A percentile compares a stretch with the other conserved stretches of the same genome.
Conservation (phyloP, 2,797 vertebrate genomes). For the Phoeniculus purpureus region DNA sequence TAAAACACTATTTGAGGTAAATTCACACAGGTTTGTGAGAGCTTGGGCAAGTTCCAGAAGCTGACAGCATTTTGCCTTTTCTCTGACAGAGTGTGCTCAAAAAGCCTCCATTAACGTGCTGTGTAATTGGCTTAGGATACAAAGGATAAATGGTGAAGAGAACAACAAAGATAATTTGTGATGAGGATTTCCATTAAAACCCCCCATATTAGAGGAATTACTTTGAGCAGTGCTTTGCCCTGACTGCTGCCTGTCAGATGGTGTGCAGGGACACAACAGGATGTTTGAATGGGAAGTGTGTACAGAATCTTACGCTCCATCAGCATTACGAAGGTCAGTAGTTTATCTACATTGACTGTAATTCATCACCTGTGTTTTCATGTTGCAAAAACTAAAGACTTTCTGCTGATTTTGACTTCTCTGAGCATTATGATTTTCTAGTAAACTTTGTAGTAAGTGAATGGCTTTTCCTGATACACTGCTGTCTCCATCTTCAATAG, state of each 20-base stretch:
- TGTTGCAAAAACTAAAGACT: background rate
- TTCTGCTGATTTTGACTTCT: background rate
- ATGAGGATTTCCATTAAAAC: slow-evolving; percentile 56
- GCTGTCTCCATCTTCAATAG: background rate
- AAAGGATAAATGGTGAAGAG: background rate
- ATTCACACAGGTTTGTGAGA: background rate
- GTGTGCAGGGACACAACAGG: background rate
- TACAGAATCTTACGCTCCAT: slow-evolving; percentile 29
- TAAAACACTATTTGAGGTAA: background rate
- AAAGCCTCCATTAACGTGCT: slow-evolving; percentile 32
- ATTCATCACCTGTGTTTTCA: slow-evolving; percentile 8
- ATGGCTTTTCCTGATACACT: background rate
- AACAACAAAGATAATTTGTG: slow-evolving; percentile 64
- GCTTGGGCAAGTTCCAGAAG: slow-evolving; percentile 20
- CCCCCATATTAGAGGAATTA: slow-evolving; percentile 24
- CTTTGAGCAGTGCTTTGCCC: slow-evolving; percentile 31
- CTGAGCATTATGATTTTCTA: background rate
- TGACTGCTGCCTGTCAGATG: slow-evolving; percentile 51
- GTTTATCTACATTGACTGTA: slow-evolving; percentile 26
- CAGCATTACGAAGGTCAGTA: background rate
- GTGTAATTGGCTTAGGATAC: slow-evolving; percentile 50
- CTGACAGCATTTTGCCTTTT: slow-evolving; percentile 43
- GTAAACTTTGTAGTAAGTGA: background rate
- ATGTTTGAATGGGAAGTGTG: slow-evolving; percentile 10
- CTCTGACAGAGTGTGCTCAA: background rate